Percentiles rank a stretch among this genome's conserved stretches.
These are phyloP conservation scores for Liolophura sinensis DNA, from an alignment of 1,140 invertebrate species.

Conservation along the genomic window DNA sequence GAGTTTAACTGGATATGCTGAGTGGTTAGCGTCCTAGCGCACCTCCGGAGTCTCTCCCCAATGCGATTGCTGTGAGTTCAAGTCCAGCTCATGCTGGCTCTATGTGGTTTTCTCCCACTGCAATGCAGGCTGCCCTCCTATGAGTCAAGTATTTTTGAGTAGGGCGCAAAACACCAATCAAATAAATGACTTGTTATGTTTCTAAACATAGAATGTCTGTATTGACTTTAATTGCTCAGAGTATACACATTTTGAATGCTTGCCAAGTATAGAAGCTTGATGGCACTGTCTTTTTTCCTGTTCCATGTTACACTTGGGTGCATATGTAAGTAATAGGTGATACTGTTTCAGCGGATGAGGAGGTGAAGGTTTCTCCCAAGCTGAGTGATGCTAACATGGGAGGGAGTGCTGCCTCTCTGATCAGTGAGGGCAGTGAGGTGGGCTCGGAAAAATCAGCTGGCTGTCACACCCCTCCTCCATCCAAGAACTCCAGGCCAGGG, in stretches of 20 bases:
- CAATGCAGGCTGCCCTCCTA: no score
- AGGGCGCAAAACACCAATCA: no score
- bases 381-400: constrained; percentile 40
- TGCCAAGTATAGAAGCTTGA: background rate
- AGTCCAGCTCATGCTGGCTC: no score
- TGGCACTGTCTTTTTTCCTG: no score
- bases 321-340: no score
- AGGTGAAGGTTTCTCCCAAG: constrained; percentile 32
- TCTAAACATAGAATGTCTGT: background rate
- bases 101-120: no score
- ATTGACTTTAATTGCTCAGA: background rate
- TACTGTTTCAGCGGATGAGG: constrained; percentile 5
- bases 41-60: no score
- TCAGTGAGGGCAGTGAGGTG: constrained; percentile 19
- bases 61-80: no score
- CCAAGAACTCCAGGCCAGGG: constrained; percentile 1
- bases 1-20: no score
- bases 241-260: background rate
- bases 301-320: no score
- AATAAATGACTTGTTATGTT: background rate
- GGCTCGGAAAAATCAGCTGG: background rate
- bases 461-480: background rate
- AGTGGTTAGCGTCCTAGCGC: no score
- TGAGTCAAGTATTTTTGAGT: no score
- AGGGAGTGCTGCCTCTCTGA: constrained; percentile 24